Base-by-base conservation (phyloP, 2,113 vertebrate genomes). In the Prunella fulvescens region DNA sequence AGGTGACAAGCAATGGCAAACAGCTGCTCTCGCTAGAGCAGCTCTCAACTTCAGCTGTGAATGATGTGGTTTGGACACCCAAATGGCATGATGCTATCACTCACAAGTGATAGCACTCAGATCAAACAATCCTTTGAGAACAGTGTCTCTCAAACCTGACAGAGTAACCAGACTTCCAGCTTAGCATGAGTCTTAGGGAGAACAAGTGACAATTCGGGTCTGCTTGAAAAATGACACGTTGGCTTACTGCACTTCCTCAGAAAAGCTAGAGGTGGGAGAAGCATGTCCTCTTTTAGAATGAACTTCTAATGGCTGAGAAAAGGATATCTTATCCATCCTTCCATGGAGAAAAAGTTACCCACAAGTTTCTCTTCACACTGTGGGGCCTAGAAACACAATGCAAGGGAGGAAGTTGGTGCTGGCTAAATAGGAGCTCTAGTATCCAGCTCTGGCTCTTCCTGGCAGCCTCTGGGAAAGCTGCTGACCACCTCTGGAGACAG, bases 351-450 rank as follows among this genome's bases (percentile, higher is more conserved):
- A 57, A 37, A 16, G 8, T 45, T 45, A 18, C 4, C 11, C 61
- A 29, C 61, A 60, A 26, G 61, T 47, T 40, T n/a, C 14, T 54
- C 47, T 54, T 54, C 39, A 47, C 20, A 29, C 14, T 47, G n/a
- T 14, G 24, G 29, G 28, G 47, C 53, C 57, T 31, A 14, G 39
- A 76, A 67, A 42, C 15, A 14, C 28, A 45, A 8, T 3, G 7
- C 33, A 40, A 56, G 14, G 48, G 22, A 47, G 47, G 17, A 48
- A 47, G n/a, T 4, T 24, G 50, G 40, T 1, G 10, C 29, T 44
- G 45, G 19, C 35, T 39, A 8, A 11, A 19, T 1, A 6, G 0
- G 1, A 40, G 42, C 35, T 58, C 37, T 22, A 15, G 9, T 10
- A 29, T 19, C 29, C 33, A 69, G 42, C 42, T 61, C 35, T 42